Evolutionary conservation across 2,888 invertebrate genomes (phyloP).

Genomic region (Cephus pulcher): DNA sequence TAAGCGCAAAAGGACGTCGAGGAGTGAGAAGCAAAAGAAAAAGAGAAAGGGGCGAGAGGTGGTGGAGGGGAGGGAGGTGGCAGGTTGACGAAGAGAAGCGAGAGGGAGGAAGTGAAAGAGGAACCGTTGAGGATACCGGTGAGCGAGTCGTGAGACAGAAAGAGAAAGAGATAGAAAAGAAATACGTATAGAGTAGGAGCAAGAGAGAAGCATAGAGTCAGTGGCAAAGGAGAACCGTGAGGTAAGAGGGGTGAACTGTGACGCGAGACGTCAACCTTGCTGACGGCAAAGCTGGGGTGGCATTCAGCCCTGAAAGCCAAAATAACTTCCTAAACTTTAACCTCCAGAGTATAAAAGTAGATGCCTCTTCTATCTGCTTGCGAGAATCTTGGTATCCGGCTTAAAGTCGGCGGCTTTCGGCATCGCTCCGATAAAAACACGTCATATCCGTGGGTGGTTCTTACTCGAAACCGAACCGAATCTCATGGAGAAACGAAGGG

Average conservation of each 20-base stretch:
- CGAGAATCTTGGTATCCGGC: slow-evolving; percentile 49
- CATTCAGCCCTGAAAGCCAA: slow-evolving; percentile 48
- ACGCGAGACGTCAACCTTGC: slow-evolving; percentile 50
- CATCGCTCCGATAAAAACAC: slow-evolving; percentile 51
- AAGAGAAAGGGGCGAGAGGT: slow-evolving; percentile 17
- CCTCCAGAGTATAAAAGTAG: slow-evolving; percentile 57
- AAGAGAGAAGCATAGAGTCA: neutral
- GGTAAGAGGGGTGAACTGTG: slow-evolving; percentile 47
- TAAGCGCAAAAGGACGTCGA: slow-evolving; percentile 24
- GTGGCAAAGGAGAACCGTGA: neutral
- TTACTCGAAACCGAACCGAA: slow-evolving; percentile 27
- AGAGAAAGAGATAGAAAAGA: slow-evolving; percentile 29
- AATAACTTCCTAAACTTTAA: slow-evolving; percentile 62
- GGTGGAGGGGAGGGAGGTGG: neutral
- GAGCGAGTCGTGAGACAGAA: neutral
- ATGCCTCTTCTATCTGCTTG: slow-evolving; percentile 55
- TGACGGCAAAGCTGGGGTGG: slow-evolving; percentile 37
- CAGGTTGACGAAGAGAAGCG: slow-evolving; percentile 8
- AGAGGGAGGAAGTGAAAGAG: slow-evolving; percentile 17
- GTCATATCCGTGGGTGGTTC: slow-evolving; percentile 49
- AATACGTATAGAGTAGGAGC: neutral
- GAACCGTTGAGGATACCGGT: slow-evolving; percentile 17
- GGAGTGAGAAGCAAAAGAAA: slow-evolving; percentile 24
- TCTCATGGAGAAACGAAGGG: slow-evolving; percentile 27
- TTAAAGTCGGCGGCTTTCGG: slow-evolving; percentile 35